Evolutionary conservation across 1,140 invertebrate genomes (phyloP), one percentile per base, ranked within the genome.

Genomic region (Tyrophagus putrescentiae): DNA sequence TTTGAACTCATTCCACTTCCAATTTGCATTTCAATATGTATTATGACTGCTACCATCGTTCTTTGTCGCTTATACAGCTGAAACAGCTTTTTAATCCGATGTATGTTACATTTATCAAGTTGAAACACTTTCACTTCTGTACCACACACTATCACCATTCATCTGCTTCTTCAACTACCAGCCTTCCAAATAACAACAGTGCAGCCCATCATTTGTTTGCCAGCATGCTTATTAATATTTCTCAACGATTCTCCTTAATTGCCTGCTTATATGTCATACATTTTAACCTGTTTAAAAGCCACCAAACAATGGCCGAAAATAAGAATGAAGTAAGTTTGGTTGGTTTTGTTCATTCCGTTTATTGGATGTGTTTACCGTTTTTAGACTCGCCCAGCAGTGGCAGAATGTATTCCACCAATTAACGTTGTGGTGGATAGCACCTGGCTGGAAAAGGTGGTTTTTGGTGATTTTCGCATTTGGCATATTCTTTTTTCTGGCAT

Each of bases 381-480:
- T 16, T 11, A 25, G 32, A 11, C 48, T 16, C 48, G 25, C 3
- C 48, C 48, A 3, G 13, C 28, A 11, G 13, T 54, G 11, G 3
- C 25, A 3, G 25, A 27, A 11, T 54, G 52, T 33, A 31, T 16
- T 21, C 39, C 52, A 32, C 52, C 48, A 21, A 52, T 54, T 34
- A 34, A 54, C 25, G n/a, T 54, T 9, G 39, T 41, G 6, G 56
- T 58, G 13, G 33, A 39, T 25, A 48, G 33, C 18, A 70, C 71
- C 31, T 76, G 68, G 68, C 60, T 72, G 39, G 72, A 74, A 59
- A 54, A 68, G 56, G 64, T 67, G 18, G 67, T 73, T 31, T 64
- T 67, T 50, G 66, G 69, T 44, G 67, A 67, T 34, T 72, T 75
- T 60, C 63, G 68, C 28, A 64, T 71, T 29, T 75, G 72, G 72